Conservation (phyloP, 2,113 vertebrate species). For the Paedocypris sp. region DNA sequence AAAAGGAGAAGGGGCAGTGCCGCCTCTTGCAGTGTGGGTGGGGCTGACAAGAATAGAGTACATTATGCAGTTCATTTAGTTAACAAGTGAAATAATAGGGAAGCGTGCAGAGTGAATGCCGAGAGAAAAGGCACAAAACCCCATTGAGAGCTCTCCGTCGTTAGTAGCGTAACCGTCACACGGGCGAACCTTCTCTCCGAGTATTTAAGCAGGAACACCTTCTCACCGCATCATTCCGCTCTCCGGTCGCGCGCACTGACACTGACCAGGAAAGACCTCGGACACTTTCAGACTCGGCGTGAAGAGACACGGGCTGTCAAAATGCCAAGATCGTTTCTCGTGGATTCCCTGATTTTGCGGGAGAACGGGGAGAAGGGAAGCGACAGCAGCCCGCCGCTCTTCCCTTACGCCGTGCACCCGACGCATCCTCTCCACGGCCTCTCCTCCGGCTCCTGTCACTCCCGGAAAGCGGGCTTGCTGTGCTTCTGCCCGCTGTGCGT, state of each 20-base stretch:
- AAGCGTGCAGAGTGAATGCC: slow-evolving; percentile 98
- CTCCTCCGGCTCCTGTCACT: slow-evolving; percentile 77
- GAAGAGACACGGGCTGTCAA: slow-evolving; percentile 38
- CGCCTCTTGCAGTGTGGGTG: slow-evolving; percentile 92
- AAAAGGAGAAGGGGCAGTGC: slow-evolving; percentile 77
- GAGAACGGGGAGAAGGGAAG: slow-evolving; percentile 80
- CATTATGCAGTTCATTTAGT: slow-evolving; percentile 99
- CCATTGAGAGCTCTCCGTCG: slow-evolving; percentile 84
- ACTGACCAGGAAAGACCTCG: slow-evolving; percentile 10
- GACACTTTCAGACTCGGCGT: slow-evolving; percentile 25
- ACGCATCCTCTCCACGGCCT: slow-evolving; percentile 78
- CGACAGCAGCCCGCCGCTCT: slow-evolving; percentile 74
- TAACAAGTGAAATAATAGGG: slow-evolving; percentile 99
- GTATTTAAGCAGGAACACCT: slow-evolving; percentile 78
- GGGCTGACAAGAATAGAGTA: slow-evolving; percentile 97
- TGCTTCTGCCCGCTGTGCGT: slow-evolving; percentile 94
- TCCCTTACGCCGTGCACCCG: slow-evolving; percentile 85
- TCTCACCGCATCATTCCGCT: slow-evolving; percentile 86
- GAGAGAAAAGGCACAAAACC: slow-evolving; percentile 95
- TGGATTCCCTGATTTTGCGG: slow-evolving; percentile 92
- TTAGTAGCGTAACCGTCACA: slow-evolving; percentile 86
- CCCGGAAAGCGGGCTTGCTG: slow-evolving; percentile 86
- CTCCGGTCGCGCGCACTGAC: slow-evolving; percentile 65
- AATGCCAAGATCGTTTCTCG: slow-evolving; percentile 95
- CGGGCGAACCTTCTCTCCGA: slow-evolving; percentile 64